Evolutionary conservation across 1,140 invertebrate species (phyloP).

Genomic region (Dryas iulia): DNA sequence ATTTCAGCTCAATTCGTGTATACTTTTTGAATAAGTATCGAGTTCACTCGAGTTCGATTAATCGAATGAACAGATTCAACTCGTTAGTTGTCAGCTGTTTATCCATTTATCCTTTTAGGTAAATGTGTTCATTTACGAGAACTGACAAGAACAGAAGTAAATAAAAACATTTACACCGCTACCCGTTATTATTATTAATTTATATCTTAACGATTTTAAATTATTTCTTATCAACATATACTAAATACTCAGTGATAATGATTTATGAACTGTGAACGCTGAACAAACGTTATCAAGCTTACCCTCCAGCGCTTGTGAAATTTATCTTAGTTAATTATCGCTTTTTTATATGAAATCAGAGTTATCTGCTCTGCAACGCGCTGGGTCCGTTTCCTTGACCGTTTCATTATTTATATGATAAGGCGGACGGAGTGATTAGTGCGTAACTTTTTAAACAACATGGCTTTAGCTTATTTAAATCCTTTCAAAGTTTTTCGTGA

Average conservation of each 20-base stretch:
- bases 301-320: constrained; percentile 17
- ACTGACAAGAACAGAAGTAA: constrained; percentile 2
- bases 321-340: constrained; percentile 14
- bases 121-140: too few relatives aligned
- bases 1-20: too few relatives aligned
- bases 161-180: background rate
- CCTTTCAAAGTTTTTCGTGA: constrained; percentile 59
- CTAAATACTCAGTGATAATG: background rate
- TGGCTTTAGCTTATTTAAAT: constrained; percentile 60
- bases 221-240: background rate
- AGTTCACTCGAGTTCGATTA: too few relatives aligned
- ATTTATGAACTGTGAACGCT: background rate
- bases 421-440: constrained; percentile 15
- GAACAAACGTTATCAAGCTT: constrained; percentile 15
- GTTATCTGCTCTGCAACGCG: constrained; percentile 57
- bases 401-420: constrained; percentile 35
- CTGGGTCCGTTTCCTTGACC: constrained; percentile 58
- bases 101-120: too few relatives aligned
- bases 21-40: too few relatives aligned
- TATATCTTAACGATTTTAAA: background rate
- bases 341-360: constrained; percentile 24
- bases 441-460: constrained; percentile 29
- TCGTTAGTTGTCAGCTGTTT: background rate
- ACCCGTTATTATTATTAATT: background rate
- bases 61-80: too few relatives aligned